Conservation (phyloP, 1,140 invertebrate species). For the Drosophila paulistorum region DNA sequence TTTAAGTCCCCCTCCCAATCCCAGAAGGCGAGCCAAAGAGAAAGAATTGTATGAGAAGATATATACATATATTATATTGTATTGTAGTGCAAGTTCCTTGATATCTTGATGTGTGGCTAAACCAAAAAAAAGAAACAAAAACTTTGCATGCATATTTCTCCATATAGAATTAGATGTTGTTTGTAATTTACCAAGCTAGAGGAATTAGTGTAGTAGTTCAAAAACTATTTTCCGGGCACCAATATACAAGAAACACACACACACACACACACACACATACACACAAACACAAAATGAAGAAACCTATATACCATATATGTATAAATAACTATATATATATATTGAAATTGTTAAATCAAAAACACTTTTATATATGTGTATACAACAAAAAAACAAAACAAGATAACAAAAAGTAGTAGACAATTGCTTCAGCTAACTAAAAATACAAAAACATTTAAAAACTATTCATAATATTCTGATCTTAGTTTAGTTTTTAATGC, state of each 20-base stretch:
- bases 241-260: conserved; percentile 63
- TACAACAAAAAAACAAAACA: conserved; percentile 23
- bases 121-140: no score
- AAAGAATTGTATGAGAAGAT: neutral
- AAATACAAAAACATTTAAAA: conserved; percentile 23
- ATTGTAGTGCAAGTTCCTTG: conserved; percentile 71
- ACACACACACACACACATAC: conserved; percentile 7
- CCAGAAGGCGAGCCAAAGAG: neutral
- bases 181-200: conserved; percentile 39
- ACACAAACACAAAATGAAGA: conserved; percentile 35
- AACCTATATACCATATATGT: conserved; percentile 49
- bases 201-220: conserved; percentile 53
- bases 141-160: conserved; percentile 10
- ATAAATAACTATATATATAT: conserved; percentile 58
- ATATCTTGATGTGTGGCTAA: conserved; percentile 44
- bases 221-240: conserved; percentile 72
- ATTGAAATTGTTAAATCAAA: conserved; percentile 49
- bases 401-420: conserved; percentile 40
- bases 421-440: conserved; percentile 53
- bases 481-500: conserved; percentile 51
- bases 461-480: conserved; percentile 24
- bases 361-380: conserved; percentile 67
- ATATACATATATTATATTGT: conserved; percentile 1
- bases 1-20: neutral
- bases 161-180: conserved; percentile 63